Evolutionary conservation across 2,888 invertebrate genomes (phyloP).

Genomic region (Pristionchus exspectatus): DNA sequence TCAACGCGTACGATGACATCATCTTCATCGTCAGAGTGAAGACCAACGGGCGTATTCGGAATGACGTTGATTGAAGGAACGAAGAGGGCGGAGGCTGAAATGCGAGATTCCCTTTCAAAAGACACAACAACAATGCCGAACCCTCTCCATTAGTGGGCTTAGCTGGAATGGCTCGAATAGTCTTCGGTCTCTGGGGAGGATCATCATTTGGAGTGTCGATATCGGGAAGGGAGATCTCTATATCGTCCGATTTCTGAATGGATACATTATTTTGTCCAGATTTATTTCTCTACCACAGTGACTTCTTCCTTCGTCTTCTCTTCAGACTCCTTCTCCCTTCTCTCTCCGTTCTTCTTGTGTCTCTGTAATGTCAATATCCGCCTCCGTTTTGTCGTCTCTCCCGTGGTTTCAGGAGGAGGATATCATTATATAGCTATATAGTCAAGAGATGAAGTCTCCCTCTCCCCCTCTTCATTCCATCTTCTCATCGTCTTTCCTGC

Average conservation of each 20-base stretch:
- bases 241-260: constrained; percentile 75
- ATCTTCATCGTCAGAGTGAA: constrained; percentile 56
- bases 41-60: constrained; percentile 76
- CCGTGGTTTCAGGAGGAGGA: constrained; percentile 35
- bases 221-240: neutral
- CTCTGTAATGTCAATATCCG: constrained; percentile 53
- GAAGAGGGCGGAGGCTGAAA: constrained; percentile 63
- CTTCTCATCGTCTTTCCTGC: constrained; percentile 11
- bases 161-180: constrained; percentile 19
- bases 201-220: constrained; percentile 70
- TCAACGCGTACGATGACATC: constrained; percentile 45
- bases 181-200: constrained; percentile 56
- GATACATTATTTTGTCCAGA: neutral
- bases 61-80: constrained; percentile 78
- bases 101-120: neutral
- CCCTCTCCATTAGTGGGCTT: constrained; percentile 67
- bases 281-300: neutral
- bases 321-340: neutral
- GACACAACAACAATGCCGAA: neutral
- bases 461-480: too few relatives aligned
- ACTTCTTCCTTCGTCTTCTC: neutral
- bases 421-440: constrained; percentile 33
- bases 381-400: constrained; percentile 27
- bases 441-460: constrained; percentile 14
- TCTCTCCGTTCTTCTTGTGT: constrained; percentile 27